A percentile compares a stretch with the other conserved stretches of the same genome.
phyloP scores from a whole-genome alignment of 2,113 vertebrate species.

The Burhinus bistriatus region DNA sequence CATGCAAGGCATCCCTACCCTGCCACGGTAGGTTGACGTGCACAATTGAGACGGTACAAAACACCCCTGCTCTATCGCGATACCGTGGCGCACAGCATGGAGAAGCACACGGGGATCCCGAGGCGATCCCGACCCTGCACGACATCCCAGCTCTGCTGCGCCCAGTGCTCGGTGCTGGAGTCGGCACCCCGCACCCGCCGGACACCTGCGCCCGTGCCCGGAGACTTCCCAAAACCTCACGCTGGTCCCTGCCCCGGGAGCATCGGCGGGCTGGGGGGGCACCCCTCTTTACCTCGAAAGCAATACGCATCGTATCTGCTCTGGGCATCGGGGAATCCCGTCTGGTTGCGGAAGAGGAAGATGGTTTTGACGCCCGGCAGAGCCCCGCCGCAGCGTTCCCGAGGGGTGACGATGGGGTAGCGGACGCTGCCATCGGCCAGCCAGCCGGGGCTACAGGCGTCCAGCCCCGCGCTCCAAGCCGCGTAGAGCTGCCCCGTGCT shows the following conservation, averaged over 20 bases:
- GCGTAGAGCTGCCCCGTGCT: slow-evolving; percentile 88
- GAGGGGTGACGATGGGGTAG: slow-evolving; percentile 87
- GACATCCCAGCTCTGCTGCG: not conserved
- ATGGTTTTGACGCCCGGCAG: slow-evolving; percentile 88
- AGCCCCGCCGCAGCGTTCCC: slow-evolving; percentile 87
- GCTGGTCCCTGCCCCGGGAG: not conserved
- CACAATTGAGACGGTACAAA: rapidly evolving
- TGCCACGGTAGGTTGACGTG: rapidly evolving
- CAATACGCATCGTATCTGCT: slow-evolving; percentile 88
- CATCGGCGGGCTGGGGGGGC: rapidly evolving
- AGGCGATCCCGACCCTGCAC: rapidly evolving
- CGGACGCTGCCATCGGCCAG: slow-evolving; percentile 90
- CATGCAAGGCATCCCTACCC: not conserved
- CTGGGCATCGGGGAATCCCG: slow-evolving; percentile 85
- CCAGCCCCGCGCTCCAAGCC: slow-evolving; percentile 87
- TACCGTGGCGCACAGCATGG: rapidly evolving
- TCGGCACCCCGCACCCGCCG: not conserved
- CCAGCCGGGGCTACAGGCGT: slow-evolving; percentile 92
- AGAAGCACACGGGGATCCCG: rapidly evolving
- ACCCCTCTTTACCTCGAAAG: slow-evolving; percentile 80
- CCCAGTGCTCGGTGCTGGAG: not conserved
- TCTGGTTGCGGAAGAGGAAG: slow-evolving; percentile 91
- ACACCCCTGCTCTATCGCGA: not conserved
- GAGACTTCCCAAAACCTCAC: not conserved
- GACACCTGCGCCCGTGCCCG: not conserved